These are phyloP conservation scores for Tapirus indicus DNA, from an alignment of 2,797 vertebrate species.

Conservation along the genomic window DNA sequence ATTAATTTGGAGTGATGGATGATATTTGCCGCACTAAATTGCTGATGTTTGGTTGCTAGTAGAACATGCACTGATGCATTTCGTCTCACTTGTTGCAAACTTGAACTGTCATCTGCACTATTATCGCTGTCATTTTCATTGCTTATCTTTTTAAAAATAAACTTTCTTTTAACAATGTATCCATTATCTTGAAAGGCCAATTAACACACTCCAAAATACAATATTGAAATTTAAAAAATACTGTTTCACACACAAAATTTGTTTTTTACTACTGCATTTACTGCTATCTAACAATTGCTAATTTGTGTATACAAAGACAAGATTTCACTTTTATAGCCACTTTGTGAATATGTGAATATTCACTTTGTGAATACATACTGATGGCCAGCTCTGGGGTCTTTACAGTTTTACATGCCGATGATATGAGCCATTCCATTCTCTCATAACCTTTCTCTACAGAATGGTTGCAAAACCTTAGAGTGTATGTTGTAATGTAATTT, in stretches of 20 bases:
- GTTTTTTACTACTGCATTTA: neutral
- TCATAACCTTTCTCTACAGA: neutral
- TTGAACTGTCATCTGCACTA: neutral
- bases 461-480: neutral
- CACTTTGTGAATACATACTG: neutral
- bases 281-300: neutral
- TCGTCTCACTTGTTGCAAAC: neutral
- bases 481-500: neutral
- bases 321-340: neutral
- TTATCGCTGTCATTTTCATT: neutral
- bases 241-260: neutral
- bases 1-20: constrained; percentile 7
- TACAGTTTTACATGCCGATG: neutral
- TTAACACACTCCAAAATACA: neutral
- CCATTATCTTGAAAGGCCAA: constrained; percentile 20
- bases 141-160: constrained; percentile 49
- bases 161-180: constrained; percentile 6
- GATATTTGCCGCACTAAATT: neutral
- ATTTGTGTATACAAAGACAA: neutral
- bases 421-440: neutral
- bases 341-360: neutral
- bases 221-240: neutral
- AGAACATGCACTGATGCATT: neutral
- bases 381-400: neutral
- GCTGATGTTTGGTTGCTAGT: neutral